Percentiles rank a stretch among this genome's conserved stretches.
Conservation (phyloP, 2,888 invertebrate genomes). For the Eustalomyia histrio region DNA sequence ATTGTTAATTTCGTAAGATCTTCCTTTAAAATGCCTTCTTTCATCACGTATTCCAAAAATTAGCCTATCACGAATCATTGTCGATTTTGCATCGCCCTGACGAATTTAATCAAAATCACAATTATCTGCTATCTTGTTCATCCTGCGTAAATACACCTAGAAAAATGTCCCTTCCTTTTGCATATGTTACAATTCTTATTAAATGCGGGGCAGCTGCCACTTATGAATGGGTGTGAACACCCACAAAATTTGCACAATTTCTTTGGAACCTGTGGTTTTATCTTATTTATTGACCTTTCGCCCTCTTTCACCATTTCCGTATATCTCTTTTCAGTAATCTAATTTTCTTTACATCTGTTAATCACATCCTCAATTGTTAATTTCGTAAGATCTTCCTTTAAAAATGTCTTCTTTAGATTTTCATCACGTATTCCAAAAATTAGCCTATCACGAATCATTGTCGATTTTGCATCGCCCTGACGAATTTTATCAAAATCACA, state of each 20-base stretch:
- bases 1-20: neutral
- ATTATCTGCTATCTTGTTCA: slow-evolving; percentile 5
- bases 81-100: neutral
- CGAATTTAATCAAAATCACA: slow-evolving; percentile 20
- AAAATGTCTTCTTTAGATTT: slow-evolving; percentile 10
- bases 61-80: slow-evolving; percentile 7
- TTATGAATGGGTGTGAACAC: neutral
- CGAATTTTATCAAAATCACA: slow-evolving; percentile 20
- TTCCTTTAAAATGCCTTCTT: slow-evolving; percentile 15
- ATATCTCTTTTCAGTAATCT: no score
- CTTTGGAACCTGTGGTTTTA: no score
- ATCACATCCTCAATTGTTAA: no score
- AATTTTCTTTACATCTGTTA: no score
- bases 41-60: slow-evolving; percentile 20
- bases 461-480: neutral
- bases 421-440: slow-evolving; percentile 20
- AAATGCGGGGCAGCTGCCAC: slow-evolving; percentile 12
- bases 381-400: neutral
- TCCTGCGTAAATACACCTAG: neutral
- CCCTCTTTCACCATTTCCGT: no score
- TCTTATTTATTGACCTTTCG: neutral
- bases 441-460: slow-evolving; percentile 7
- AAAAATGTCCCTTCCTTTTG: slow-evolving; percentile 17
- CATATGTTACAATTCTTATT: slow-evolving; percentile 7
- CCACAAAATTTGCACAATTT: slow-evolving; percentile 17